Percentiles rank a stretch among this genome's conserved stretches.
Conservation (phyloP, 2,113 vertebrate species). For the Lates calcarifer region DNA sequence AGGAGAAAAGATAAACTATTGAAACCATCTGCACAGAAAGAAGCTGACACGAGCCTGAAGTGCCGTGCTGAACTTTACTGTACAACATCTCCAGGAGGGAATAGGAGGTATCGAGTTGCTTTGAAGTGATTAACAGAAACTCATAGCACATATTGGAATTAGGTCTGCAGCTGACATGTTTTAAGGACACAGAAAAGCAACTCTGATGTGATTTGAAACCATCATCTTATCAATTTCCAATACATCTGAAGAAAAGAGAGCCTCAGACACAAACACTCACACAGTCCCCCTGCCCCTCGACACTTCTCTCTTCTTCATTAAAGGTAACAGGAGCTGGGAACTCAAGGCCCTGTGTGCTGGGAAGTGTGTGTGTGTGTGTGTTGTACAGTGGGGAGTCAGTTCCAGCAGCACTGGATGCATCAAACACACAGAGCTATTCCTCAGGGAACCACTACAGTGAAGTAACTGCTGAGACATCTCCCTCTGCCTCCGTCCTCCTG, state of each 20-base stretch:
- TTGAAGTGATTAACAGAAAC: conserved; percentile 34
- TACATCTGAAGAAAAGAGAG: conserved; percentile 22
- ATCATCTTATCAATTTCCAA: conserved; percentile 47
- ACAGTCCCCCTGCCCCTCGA: conserved; percentile 49
- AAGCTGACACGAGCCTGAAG: neutral
- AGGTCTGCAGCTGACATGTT: conserved; percentile 32
- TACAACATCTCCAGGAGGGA: conserved; percentile 16
- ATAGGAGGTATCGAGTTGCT: conserved; percentile 10
- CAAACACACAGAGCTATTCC: conserved; percentile 75
- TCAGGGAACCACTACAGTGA: conserved; percentile 67
- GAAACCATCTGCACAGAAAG: conserved; percentile 16
- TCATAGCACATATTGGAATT: conserved; percentile 29
- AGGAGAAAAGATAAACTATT: conserved; percentile 36
- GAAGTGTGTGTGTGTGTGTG: conserved; percentile 38
- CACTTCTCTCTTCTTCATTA: conserved; percentile 77
- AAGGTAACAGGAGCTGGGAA: conserved; percentile 71
- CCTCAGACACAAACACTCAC: conserved; percentile 22
- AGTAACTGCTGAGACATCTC: conserved; percentile 82
- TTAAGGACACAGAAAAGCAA: conserved; percentile 25
- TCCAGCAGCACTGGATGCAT: conserved; percentile 77
- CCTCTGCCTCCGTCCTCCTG: conserved; percentile 60
- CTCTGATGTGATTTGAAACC: conserved; percentile 34
- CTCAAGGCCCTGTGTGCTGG: conserved; percentile 59
- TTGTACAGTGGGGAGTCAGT: conserved; percentile 68
- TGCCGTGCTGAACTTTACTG: conserved; percentile 21